phyloP scores from a whole-genome alignment of 2,113 vertebrate species.

The Syngnathoides biaculeatus region DNA sequence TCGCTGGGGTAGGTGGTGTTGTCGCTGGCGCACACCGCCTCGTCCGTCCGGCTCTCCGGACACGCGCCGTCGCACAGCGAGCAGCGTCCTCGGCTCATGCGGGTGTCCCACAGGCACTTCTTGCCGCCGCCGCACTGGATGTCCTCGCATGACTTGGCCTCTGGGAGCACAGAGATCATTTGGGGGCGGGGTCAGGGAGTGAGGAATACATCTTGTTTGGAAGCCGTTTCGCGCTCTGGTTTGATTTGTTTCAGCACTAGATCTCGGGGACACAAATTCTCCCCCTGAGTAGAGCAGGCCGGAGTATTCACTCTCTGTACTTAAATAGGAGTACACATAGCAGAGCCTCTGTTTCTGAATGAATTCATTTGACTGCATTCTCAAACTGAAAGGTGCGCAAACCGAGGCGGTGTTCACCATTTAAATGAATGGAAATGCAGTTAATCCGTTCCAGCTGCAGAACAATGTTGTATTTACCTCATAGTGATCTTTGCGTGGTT shows the following conservation, averaged over 20 bases:
- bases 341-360: too few relatives aligned
- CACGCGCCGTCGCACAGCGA: conserved; percentile 87
- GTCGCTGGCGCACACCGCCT: conserved; percentile 95
- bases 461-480: too few relatives aligned
- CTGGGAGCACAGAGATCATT: conserved; percentile 59
- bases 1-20: conserved; percentile 95
- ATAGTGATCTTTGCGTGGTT: too few relatives aligned
- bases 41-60: conserved; percentile 87
- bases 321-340: neutral
- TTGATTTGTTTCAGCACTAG: conserved; percentile 21
- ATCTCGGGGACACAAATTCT: conserved; percentile 32
- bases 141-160: conserved; percentile 97
- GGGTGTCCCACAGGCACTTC: conserved; percentile 94
- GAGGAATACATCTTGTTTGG: conserved; percentile 28
- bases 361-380: too few relatives aligned
- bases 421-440: too few relatives aligned
- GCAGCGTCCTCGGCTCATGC: conserved; percentile 89
- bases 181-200: conserved; percentile 19
- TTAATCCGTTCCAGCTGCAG: too few relatives aligned
- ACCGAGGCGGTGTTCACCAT: too few relatives aligned
- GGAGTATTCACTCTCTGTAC: neutral
- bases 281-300: neutral
- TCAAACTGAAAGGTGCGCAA: too few relatives aligned
- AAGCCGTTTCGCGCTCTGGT: conserved; percentile 18
- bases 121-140: conserved; percentile 91